A percentile compares a stretch with the other conserved stretches of the same genome.
These are phyloP conservation scores for Phlogophora meticulosa DNA, from an alignment of 2,888 invertebrate species.

Conservation along the genomic window DNA sequence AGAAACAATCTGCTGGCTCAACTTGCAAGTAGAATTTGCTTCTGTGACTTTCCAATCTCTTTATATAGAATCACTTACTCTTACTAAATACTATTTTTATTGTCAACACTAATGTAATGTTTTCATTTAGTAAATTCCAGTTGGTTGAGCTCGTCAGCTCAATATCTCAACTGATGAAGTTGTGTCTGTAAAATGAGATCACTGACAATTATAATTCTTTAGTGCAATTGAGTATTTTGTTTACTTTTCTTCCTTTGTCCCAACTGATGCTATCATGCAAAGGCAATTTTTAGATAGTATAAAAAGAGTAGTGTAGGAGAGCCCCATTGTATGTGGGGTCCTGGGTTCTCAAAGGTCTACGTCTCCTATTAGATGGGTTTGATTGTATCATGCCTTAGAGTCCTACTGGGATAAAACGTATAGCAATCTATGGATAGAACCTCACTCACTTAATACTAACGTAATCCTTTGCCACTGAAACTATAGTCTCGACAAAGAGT, in stretches of 20 bases:
- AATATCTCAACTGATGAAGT: slow-evolving; percentile 57
- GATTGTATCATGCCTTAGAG: background rate
- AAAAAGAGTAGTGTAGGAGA: background rate
- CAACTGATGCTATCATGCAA: background rate
- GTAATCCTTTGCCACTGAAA: too few species aligned
- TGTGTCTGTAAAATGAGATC: slow-evolving; percentile 75
- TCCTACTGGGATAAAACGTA: background rate
- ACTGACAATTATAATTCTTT: slow-evolving; percentile 89
- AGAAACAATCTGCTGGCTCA: slow-evolving; percentile 35
- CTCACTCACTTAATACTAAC: too few species aligned
- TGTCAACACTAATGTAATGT: slow-evolving; percentile 22
- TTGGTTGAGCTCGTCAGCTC: slow-evolving; percentile 66
- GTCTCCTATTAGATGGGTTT: background rate
- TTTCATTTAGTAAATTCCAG: slow-evolving; percentile 22
- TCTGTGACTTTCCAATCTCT: slow-evolving; percentile 4
- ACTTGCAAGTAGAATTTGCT: slow-evolving; percentile 40
- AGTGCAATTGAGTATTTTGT: slow-evolving; percentile 84
- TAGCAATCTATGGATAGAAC: background rate
- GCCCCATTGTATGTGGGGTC: background rate
- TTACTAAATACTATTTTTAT: slow-evolving; percentile 36
- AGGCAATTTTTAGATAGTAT: background rate
- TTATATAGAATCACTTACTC: slow-evolving; percentile 19
- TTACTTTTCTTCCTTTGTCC: slow-evolving; percentile 64
- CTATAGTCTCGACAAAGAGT: too few species aligned
- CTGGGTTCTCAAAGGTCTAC: slow-evolving; percentile 13